phyloP scores from a whole-genome alignment of 1,140 invertebrate genomes.

The Trachymyrmex septentrionalis region DNA sequence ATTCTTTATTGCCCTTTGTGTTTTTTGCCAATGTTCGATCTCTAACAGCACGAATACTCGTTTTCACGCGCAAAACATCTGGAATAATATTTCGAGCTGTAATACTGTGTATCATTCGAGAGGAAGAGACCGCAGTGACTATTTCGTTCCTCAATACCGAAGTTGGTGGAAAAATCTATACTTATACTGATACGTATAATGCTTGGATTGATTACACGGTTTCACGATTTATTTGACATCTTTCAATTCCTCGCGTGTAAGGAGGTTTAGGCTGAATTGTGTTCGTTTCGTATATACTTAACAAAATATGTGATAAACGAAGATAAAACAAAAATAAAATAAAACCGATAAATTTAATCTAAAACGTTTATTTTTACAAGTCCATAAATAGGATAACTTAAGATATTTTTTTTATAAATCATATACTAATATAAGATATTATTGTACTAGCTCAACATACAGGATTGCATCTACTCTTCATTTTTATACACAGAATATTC shows the following conservation, averaged over 20 bases:
- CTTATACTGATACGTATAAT: neutral
- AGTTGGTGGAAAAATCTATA: neutral
- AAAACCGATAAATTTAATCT: slow-evolving; percentile 38
- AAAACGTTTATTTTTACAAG: slow-evolving; percentile 40
- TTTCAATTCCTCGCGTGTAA: neutral
- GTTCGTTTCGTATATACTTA: neutral
- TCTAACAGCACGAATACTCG: neutral
- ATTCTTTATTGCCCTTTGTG: slow-evolving; percentile 21
- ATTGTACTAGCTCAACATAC: neutral
- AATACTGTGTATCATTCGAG: neutral
- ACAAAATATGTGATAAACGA: neutral
- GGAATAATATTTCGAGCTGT: slow-evolving; percentile 39
- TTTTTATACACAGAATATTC: slow-evolving; percentile 36
- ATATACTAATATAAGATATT: neutral
- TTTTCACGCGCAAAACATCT: slow-evolving; percentile 16
- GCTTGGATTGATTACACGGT: neutral
- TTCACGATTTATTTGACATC: slow-evolving; percentile 1
- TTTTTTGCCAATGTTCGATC: neutral
- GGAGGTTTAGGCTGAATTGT: neutral
- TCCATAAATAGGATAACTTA: slow-evolving; percentile 11
- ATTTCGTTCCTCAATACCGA: neutral
- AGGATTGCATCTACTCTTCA: neutral
- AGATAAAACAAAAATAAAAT: slow-evolving; percentile 47
- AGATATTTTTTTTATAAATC: neutral
- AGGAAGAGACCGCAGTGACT: neutral